Base-by-base conservation (phyloP, 53 echinoderm and acorn worm genomes). In the Luidia sarsii region DNA sequence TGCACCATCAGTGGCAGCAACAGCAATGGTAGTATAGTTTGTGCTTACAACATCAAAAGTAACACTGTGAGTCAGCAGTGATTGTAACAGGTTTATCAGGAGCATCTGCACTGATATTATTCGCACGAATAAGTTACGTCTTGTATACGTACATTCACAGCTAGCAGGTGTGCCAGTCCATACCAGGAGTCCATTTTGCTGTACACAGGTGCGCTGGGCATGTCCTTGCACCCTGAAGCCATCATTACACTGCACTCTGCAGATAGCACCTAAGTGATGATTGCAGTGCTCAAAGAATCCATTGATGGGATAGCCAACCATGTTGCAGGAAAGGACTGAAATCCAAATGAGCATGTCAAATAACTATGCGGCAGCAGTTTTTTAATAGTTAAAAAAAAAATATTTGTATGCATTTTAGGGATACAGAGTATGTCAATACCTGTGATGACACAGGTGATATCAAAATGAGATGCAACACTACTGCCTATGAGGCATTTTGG, bases 251-350 rank as follows among this genome's bases (percentile, higher is more conserved):
- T 35, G 57, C 18, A 79, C 41, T 31, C 30, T 35, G 63, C 91
- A 91, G 20, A 82, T 51, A 5, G 87, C 77, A 11, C 91, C 91
- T 15, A 83, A 68, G 27, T 91, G 83, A 21, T 69, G 60, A 29
- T 50, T 83, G 77, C 91, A 91, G 36, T 82, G 67, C 22, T 68
- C 83, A 27, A 91, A 39, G 22, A 49, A 57, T 27, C 91, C 91
- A 28, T 83, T 77, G 39, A 87, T 22, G 20, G 87, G 87, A 1
- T 68, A n/a, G 7, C 83, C 75, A 19, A 87, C 67, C 46, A 60
- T 66, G 24, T 45, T 39, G 61, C 91, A 91, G 36, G 36, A 70
- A 28, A 24, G 59, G 54, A 90, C 90, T 90, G 61, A 5, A 21
- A 5, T n/a, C n/a, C 64, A 15, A 35, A 64, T 35, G 2, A 64